A percentile compares a stretch with the other conserved stretches of the same genome.
phyloP scores from a whole-genome alignment of 2,113 vertebrate genomes.

The Acinonyx jubatus region DNA sequence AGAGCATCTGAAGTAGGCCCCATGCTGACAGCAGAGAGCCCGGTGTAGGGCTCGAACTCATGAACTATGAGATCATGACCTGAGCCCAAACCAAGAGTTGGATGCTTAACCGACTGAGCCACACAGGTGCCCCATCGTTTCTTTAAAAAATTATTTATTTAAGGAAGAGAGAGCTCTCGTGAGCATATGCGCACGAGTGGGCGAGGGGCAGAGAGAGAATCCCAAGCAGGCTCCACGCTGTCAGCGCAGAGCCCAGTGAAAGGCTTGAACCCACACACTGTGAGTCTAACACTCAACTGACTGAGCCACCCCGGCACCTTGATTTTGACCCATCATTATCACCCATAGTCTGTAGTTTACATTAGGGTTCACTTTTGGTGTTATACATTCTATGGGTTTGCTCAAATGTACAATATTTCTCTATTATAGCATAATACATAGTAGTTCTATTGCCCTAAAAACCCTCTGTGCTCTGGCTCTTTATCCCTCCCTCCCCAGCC shows the following conservation, averaged over 20 bases:
- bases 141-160: too few relatives aligned
- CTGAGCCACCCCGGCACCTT: not conserved
- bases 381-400: not conserved
- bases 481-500: not conserved
- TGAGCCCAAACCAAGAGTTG: not conserved
- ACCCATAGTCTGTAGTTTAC: not conserved
- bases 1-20: too few relatives aligned
- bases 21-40: too few relatives aligned
- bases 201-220: too few relatives aligned
- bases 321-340: not conserved
- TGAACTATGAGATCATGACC: too few relatives aligned
- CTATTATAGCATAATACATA: not conserved
- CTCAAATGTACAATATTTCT: not conserved
- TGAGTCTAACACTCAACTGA: not conserved
- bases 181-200: too few relatives aligned
- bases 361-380: not conserved
- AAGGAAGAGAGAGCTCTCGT: too few relatives aligned
- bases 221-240: not conserved
- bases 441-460: not conserved
- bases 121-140: not conserved
- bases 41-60: too few relatives aligned
- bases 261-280: not conserved
- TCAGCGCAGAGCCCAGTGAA: rapidly evolving
- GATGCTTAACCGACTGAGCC: not conserved
- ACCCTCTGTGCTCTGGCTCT: not conserved